Evolutionary conservation across 2,113 vertebrate species (phyloP).

Genomic region (chimpanzee (Pan troglodytes)): DNA sequence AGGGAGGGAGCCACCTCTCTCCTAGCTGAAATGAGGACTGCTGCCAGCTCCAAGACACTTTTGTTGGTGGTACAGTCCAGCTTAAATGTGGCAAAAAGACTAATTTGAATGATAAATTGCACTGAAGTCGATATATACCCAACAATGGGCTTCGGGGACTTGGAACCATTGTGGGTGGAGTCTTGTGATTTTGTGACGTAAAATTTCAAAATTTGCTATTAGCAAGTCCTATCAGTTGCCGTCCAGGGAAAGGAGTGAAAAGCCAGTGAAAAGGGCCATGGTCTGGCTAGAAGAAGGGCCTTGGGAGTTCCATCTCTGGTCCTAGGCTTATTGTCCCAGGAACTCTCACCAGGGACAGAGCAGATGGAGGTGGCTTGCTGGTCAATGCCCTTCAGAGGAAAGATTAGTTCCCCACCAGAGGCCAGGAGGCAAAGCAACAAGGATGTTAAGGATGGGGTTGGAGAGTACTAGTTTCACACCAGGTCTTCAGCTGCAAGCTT

Average conservation of each 20-base stretch:
- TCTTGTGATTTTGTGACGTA: constrained; percentile 3
- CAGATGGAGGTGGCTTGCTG: accelerated
- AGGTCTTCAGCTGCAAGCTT: background rate
- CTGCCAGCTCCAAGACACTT: background rate
- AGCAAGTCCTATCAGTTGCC: background rate
- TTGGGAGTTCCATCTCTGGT: background rate
- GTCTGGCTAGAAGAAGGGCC: background rate
- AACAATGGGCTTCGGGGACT: background rate
- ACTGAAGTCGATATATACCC: background rate
- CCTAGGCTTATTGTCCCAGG: too few species aligned
- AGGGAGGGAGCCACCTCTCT: background rate
- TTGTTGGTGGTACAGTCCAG: background rate
- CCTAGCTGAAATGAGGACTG: background rate
- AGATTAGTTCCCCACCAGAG: background rate
- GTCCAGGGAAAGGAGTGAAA: background rate
- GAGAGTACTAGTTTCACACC: background rate
- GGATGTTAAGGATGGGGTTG: background rate
- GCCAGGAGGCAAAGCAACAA: background rate
- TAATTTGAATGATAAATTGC: constrained; percentile 18
- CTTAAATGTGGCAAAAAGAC: background rate
- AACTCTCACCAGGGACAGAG: background rate
- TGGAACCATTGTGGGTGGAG: background rate
- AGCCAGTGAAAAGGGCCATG: background rate
- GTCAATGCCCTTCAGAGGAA: background rate
- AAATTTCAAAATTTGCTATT: constrained; percentile 23